phyloP scores from a whole-genome alignment of 2,888 invertebrate genomes.

The Nomada fabriciana region DNA sequence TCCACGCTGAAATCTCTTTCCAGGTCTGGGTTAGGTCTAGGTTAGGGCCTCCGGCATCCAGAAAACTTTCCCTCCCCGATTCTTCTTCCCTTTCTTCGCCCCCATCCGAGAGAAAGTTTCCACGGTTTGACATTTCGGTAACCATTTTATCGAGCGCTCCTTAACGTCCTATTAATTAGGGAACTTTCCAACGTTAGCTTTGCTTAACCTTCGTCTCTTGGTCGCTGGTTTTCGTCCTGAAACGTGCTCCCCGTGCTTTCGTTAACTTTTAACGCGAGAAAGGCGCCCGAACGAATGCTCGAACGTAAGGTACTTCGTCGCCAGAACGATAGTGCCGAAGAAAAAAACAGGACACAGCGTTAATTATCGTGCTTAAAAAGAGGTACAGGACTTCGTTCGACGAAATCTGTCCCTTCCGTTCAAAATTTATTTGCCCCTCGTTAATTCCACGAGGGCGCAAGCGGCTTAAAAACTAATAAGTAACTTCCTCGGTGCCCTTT shows the following conservation, averaged over 20 bases:
- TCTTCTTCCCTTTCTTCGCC: conserved; percentile 32
- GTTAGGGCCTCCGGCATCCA: neutral
- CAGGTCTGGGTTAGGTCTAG: conserved; percentile 20
- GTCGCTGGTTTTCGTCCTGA: neutral
- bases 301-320: conserved; percentile 30
- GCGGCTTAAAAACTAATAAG: conserved; percentile 71
- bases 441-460: conserved; percentile 52
- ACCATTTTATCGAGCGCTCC: conserved; percentile 58
- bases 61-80: conserved; percentile 31
- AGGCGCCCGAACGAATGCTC: neutral
- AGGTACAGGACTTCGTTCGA: conserved; percentile 4
- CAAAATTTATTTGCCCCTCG: conserved; percentile 56
- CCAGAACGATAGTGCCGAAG: conserved; percentile 26
- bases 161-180: conserved; percentile 66
- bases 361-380: conserved; percentile 48
- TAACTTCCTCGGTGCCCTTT: conserved; percentile 53
- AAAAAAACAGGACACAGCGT: conserved; percentile 8
- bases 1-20: conserved; percentile 14
- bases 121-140: conserved; percentile 54
- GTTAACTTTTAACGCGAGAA: conserved; percentile 28
- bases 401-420: conserved; percentile 24
- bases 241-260: conserved; percentile 12
- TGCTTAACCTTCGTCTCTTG: conserved; percentile 40
- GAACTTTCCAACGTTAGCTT: conserved; percentile 60
- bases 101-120: conserved; percentile 25